These are phyloP conservation scores for Ennomos quercinarius DNA, from an alignment of 2,888 invertebrate genomes.

Conservation along the genomic window DNA sequence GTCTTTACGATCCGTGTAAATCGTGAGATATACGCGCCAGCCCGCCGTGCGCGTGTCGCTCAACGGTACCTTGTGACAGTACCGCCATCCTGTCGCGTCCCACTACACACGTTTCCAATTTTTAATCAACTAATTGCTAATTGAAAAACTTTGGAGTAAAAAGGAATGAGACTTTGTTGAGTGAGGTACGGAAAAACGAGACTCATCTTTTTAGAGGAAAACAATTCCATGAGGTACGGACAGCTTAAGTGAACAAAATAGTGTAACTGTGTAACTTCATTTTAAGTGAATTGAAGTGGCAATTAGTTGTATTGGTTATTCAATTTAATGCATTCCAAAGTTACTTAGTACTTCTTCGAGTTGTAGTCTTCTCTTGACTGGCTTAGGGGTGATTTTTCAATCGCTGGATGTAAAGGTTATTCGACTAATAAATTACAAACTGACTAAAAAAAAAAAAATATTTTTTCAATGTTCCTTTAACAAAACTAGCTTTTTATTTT, in stretches of 20 bases:
- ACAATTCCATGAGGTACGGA: slow-evolving; percentile 47
- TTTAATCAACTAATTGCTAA: slow-evolving; percentile 77
- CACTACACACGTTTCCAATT: slow-evolving; percentile 43
- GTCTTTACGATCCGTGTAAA: slow-evolving; percentile 72
- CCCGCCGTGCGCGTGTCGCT: slow-evolving; percentile 23
- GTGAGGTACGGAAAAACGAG: slow-evolving; percentile 60
- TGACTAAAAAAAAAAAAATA: too few relatives aligned
- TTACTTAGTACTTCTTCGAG: too few relatives aligned
- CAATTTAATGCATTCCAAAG: not conserved
- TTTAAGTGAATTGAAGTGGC: slow-evolving; percentile 28
- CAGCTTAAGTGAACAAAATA: slow-evolving; percentile 31
- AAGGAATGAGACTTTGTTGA: slow-evolving; percentile 54
- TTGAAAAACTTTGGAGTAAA: slow-evolving; percentile 70
- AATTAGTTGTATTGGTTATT: slow-evolving; percentile 7
- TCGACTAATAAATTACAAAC: too few relatives aligned
- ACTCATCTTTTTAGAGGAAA: slow-evolving; percentile 61
- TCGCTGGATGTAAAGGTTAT: too few relatives aligned
- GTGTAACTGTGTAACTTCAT: slow-evolving; percentile 33
- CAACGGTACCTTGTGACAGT: not conserved
- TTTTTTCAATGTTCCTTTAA: too few relatives aligned
- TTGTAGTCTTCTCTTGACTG: too few relatives aligned
- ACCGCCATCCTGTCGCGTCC: slow-evolving; percentile 24
- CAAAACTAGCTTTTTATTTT: too few relatives aligned
- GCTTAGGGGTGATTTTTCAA: too few relatives aligned
- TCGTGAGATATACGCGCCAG: slow-evolving; percentile 61